Conservation (phyloP, 1,140 invertebrate genomes). For the Conus betulinus region DNA sequence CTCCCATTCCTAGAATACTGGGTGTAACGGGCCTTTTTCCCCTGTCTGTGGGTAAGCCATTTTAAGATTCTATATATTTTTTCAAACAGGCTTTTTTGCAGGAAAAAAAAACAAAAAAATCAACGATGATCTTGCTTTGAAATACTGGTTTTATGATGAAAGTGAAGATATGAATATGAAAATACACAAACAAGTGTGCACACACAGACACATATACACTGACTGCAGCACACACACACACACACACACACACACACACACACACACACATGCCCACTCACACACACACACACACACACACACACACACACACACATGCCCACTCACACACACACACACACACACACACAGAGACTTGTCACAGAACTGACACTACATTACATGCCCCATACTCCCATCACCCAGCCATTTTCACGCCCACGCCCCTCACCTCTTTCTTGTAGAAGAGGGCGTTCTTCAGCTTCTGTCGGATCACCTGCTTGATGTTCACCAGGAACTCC, state of each 20-base stretch:
- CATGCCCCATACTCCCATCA: background rate
- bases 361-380: background rate
- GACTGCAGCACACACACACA: background rate
- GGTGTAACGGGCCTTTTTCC: too few species aligned
- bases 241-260: background rate
- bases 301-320: background rate
- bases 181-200: background rate
- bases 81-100: too few species aligned
- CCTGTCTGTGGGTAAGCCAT: too few species aligned
- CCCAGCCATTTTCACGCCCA: background rate
- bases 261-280: background rate
- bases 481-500: slow-evolving; percentile 66
- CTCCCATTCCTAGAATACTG: too few species aligned
- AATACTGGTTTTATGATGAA: background rate
- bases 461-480: slow-evolving; percentile 62
- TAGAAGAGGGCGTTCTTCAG: slow-evolving; percentile 64
- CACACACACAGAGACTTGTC: background rate
- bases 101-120: too few species aligned
- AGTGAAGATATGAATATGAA: background rate
- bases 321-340: background rate
- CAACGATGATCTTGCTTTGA: too few species aligned
- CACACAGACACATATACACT: background rate
- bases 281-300: background rate
- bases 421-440: slow-evolving; percentile 59
- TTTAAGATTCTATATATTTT: too few species aligned